Percentiles rank a stretch among this genome's conserved stretches.
phyloP scores from a whole-genome alignment of 1,140 invertebrate species.

The Anastrepha ludens region DNA sequence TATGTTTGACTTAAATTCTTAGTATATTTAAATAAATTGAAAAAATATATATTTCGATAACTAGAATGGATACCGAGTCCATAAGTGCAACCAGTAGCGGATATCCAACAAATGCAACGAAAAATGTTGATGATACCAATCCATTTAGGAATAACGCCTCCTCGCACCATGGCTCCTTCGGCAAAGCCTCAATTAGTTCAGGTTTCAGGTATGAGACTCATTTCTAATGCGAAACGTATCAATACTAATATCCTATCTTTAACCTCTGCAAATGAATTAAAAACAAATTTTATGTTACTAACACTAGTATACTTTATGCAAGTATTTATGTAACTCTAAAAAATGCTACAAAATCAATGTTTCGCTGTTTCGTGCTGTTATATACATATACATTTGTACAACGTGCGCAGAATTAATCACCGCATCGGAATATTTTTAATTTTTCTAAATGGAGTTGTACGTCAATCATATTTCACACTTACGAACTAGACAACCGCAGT shows the following conservation, averaged over 20 bases:
- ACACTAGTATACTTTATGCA: too few relatives aligned
- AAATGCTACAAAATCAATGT: neutral
- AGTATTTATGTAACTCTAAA: neutral
- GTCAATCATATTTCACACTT: too few relatives aligned
- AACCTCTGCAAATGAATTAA: too few relatives aligned
- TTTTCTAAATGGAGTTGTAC: too few relatives aligned
- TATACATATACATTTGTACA: too few relatives aligned
- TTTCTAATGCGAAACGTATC: too few relatives aligned
- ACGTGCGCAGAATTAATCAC: too few relatives aligned
- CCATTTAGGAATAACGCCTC: constrained; percentile 70
- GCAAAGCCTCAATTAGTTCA: constrained; percentile 73
- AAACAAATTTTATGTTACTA: too few relatives aligned
- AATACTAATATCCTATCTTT: too few relatives aligned
- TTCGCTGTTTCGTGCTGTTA: neutral
- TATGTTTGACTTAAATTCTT: constrained; percentile 56
- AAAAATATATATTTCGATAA: neutral
- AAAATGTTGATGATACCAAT: constrained; percentile 72
- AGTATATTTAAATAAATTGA: neutral
- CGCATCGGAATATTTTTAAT: too few relatives aligned
- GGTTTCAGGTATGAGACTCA: constrained; percentile 65
- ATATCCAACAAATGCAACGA: constrained; percentile 68
- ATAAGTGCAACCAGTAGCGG: constrained; percentile 58
- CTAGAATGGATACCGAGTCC: constrained; percentile 68
- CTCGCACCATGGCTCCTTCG: constrained; percentile 71
- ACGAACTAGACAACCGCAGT: too few relatives aligned